Conservation (phyloP, 1,140 invertebrate species). For the Frieseomelitta varia region DNA sequence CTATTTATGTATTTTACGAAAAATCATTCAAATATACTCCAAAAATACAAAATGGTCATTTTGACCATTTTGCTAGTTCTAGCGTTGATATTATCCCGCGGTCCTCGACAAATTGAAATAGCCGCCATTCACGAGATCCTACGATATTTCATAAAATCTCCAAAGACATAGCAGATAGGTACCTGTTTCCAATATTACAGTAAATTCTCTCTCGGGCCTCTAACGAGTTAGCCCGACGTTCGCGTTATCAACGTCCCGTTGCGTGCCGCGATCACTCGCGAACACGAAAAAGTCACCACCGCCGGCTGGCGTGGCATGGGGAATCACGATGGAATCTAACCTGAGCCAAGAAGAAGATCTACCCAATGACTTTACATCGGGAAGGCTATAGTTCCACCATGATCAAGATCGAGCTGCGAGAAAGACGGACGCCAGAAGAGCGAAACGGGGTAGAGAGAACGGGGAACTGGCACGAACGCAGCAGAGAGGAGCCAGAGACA, state of each 20-base stretch:
- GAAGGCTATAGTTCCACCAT: conserved; percentile 48
- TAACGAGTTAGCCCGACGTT: not conserved
- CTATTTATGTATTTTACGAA: too few relatives aligned
- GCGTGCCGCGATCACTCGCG: not conserved
- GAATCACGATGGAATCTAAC: conserved; percentile 57
- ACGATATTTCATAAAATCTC: too few relatives aligned
- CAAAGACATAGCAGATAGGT: too few relatives aligned
- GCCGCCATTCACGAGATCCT: too few relatives aligned
- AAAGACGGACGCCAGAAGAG: conserved; percentile 26
- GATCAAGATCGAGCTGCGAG: conserved; percentile 56
- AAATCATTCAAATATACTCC: too few relatives aligned
- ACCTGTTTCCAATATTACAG: too few relatives aligned
- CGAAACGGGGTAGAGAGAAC: not conserved
- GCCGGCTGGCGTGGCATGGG: not conserved
- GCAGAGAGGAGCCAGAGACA: conserved; percentile 19
- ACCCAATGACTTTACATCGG: conserved; percentile 51
- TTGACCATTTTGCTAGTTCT: too few relatives aligned
- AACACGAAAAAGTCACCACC: conserved; percentile 14
- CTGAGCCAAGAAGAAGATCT: conserved; percentile 55
- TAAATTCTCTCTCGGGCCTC: too few relatives aligned
- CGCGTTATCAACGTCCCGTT: not conserved
- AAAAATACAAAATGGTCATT: too few relatives aligned
- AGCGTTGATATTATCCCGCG: too few relatives aligned
- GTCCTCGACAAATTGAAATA: too few relatives aligned
- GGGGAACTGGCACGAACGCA: not conserved